A percentile compares a stretch with the other conserved stretches of the same genome.
Conservation (phyloP, 2,113 vertebrate genomes). For the Callaeas wilsoni region DNA sequence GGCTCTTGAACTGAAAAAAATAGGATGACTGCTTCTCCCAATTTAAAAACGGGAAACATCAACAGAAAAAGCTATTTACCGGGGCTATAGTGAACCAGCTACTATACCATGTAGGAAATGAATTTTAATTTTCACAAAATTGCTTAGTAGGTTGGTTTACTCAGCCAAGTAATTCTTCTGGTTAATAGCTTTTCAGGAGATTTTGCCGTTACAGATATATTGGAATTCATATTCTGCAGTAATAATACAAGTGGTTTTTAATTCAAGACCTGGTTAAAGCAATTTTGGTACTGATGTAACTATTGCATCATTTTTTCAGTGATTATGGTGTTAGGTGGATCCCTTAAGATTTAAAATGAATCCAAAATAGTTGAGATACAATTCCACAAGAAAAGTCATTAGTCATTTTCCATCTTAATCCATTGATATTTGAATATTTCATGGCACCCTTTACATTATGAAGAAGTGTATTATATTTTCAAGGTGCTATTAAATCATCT, state of each 20-base stretch:
- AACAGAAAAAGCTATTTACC: slow-evolving; percentile 27
- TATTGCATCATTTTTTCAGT: background rate
- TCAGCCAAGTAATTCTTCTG: background rate
- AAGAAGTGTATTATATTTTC: background rate
- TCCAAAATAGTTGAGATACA: background rate
- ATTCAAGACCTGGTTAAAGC: background rate
- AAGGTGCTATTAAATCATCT: background rate
- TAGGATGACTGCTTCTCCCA: background rate
- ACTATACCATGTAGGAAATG: background rate
- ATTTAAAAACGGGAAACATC: background rate
- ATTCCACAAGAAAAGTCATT: background rate
- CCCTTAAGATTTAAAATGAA: background rate
- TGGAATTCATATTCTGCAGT: slow-evolving; percentile 3
- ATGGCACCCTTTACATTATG: background rate
- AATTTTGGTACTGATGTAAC: background rate
- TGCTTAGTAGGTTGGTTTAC: background rate
- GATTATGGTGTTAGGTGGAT: background rate
- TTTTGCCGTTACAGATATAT: background rate
- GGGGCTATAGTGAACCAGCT: background rate
- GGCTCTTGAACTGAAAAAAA: background rate
- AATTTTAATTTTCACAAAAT: slow-evolving; percentile 36
- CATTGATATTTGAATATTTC: slow-evolving; percentile 19
- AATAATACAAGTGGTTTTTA: background rate
- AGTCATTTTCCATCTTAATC: background rate
- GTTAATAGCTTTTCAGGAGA: slow-evolving; percentile 15